Evolutionary conservation across 2,888 invertebrate species (phyloP), one percentile per base, ranked within the genome.

Genomic region (Ischnus inquisitorius): DNA sequence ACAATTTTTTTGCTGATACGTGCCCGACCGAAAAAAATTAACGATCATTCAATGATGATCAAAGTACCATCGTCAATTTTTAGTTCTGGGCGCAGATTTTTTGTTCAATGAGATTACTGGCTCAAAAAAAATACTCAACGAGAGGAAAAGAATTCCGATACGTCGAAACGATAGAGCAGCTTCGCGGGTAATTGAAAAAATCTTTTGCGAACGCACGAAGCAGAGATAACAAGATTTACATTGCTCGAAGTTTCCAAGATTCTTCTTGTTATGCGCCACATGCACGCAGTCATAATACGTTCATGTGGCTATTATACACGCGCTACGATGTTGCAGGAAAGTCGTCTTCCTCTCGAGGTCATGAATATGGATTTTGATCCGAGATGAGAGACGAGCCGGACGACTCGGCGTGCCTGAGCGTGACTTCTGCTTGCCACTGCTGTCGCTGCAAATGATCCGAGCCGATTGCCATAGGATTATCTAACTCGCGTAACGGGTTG

Each of bases 341-440:
- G 60, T 60, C 60, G 68, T 67, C 62, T 64, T 62, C 34, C 57
- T 22, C 64, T 71, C 68, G 74, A 74, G 81, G 48, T 71, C 80
- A 86, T 83, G 79, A 87, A 86, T 86, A 86, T 86, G 85, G 81
- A 85, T 86, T 80, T 80, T n/a, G 79, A 79, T 68, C 62, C 22
- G 57, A 75, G 74, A 46, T 60, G 64, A 67, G 43, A 67, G 46
- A 41, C 62, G 41, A 75, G 54, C 51, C 41, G 41, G 75, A 51
- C 51, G 60, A 75, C 46, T 67, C 39, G 16, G 43, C 64, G 19
- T 64, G 62, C 54, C 72, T 71, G 2, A 34, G 34, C 34, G 34
- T 34, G 1, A 4, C 34, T 34, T 34, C 2, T 4, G 34, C 34
- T n/a, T 34, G 34, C 34, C 8, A 34, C 14, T 46, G 72, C 43